Evolutionary conservation across 2,888 invertebrate species (phyloP), one percentile per base, ranked within the genome.

Genomic region (Coremacera marginata): DNA sequence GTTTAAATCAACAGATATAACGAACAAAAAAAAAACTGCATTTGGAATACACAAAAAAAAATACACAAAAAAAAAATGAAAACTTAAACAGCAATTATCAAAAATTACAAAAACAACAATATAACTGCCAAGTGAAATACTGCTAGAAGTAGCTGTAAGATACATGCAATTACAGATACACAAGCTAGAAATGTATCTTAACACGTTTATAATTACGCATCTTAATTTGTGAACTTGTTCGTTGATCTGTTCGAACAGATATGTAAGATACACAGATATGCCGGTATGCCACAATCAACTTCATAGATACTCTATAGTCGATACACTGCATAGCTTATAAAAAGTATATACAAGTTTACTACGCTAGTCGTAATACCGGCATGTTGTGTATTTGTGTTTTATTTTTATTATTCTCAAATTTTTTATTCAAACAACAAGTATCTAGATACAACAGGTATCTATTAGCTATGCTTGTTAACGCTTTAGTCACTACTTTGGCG

Each of bases 181-280:
- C 55, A 70, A 11, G 60, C 57, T 25, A 19, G 37, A 57, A 71
- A 71, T 70, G 52, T 52, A 52, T 57, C 71, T 71, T 60, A 37
- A 60, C 71, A 60, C 71, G 37, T 71, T 71, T 57, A 22, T 57
- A 57, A 57, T 34, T 60, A 71, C 60, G 71, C 71, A 57, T 71
- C 71, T 57, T 44, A 71, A 60, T 71, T 60, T 31, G 55, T 71
- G 71, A 71, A 71, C 57, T 60, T 71, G 71, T 44, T 52, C 71
- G 60, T 37, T 37, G 71, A 22, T 70, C 16, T 70, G 16, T 3
- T 31, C 31, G 31, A 0, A 11, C 72, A 72, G 37, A 60, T 44
- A 72, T 25, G 19, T 55, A 2, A 34, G 57, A n/a, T 37, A 27
- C 31, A 16, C 25, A 70, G 55, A 22, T 44, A 25, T 5, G 31